These are phyloP conservation scores for Pemphredon lugubris DNA, from an alignment of 2,888 invertebrate genomes.

Conservation along the genomic window DNA sequence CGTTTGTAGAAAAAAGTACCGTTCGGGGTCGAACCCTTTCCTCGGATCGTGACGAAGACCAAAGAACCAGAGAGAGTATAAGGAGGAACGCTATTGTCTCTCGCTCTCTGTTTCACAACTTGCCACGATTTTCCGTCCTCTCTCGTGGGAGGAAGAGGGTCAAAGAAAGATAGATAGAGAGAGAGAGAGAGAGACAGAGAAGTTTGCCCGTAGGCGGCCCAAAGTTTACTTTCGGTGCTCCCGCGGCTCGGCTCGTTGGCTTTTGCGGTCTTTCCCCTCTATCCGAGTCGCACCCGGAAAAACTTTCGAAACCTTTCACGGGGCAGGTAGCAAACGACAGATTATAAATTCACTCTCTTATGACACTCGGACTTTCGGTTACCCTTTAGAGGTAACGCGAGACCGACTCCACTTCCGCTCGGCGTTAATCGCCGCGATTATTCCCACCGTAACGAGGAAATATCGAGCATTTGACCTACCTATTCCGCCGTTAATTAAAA, in stretches of 20 bases:
- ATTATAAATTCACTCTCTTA: constrained; percentile 53
- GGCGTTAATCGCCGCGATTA: neutral
- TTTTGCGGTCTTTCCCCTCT: constrained; percentile 60
- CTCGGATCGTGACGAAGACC: constrained; percentile 5
- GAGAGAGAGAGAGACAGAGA: constrained; percentile 1
- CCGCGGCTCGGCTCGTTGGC: constrained; percentile 53
- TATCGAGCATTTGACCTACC: neutral
- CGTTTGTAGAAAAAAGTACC: constrained; percentile 25
- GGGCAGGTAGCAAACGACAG: constrained; percentile 43
- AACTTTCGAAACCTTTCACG: constrained; percentile 61
- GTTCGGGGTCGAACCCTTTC: constrained; percentile 51
- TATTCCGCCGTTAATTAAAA: no score
- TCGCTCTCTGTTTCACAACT: neutral
- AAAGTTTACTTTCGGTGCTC: constrained; percentile 42
- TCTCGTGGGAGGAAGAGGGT: neutral
- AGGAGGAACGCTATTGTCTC: constrained; percentile 8
- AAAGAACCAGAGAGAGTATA: no score
- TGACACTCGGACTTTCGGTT: neutral
- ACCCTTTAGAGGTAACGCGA: neutral
- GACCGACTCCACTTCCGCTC: constrained; percentile 1
- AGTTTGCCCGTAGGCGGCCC: constrained; percentile 17
- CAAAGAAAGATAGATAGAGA: neutral
- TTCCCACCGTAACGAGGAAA: neutral
- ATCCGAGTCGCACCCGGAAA: constrained; percentile 39
- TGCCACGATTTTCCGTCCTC: neutral